Evolutionary conservation across 1,140 invertebrate species (phyloP), one percentile per base, ranked within the genome.

Genomic region (Chrysoperla carnea): DNA sequence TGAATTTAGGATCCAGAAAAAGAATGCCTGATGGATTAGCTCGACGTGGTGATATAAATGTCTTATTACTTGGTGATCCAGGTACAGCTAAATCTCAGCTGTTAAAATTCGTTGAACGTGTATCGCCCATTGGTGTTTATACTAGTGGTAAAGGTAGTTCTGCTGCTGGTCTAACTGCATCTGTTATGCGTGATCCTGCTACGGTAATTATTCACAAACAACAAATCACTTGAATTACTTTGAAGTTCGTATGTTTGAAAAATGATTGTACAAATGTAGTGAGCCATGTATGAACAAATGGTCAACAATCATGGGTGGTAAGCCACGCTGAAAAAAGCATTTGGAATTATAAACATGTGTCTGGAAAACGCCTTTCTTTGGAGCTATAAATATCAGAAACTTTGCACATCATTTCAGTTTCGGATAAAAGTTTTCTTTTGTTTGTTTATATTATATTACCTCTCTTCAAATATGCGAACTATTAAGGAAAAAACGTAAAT

Each of bases 131-230:
- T 54, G 92, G 81, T 9, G 84, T 98, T 6, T 99, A 99, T 55
- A 99, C 96, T 1, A 97, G 93, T 0, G 96, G 95, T 2, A 99
- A 99, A 70, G 96, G 95, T 1, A 96, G 91, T 44, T 96, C 91
- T 55, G 96, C 96, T 40, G 96, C 95, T 50, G 95, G 96, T 70
- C 70, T 99, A 8, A 99, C 96, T 37, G 96, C 95, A 3, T 97
- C 95, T 1, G 94, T 99, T 17, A 88, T 81, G 46, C 71, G 92
- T 54, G 95, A 99, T 73, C 92, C 93, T 8, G 64, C 72, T 11
- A 81, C 91, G 14, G 88, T 93, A 69, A 75, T 63, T 63, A 39
- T 29, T 36, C n/a, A n/a, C n/a, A 45, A 6, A 9, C n/a, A 11
- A 36, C n/a, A 35, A 6, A 9, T 6, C 14, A 35, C 29, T 35